Evolutionary conservation across 1,140 invertebrate genomes (phyloP), one percentile per base, ranked within the genome.

Genomic region (Psix sp.): DNA sequence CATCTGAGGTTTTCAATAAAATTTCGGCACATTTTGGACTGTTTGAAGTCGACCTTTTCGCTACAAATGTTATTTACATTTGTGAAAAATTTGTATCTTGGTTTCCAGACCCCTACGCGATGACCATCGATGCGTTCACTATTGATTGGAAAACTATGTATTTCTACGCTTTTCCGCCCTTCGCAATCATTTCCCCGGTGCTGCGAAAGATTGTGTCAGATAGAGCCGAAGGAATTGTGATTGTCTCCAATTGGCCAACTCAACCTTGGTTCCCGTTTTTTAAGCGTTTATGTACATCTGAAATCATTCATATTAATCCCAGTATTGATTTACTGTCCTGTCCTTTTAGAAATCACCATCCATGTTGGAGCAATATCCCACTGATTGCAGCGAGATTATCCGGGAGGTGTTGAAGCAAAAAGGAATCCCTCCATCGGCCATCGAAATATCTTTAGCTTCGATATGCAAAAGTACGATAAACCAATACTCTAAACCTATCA

Each of bases 121-220:
- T 24, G 21, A 24, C 21, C 9, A 24, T 24, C 21, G 21, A 24
- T 24, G 21, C 21, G 4, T 24, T 24, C 21, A 24, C 21, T 24
- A 24, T 24, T 9, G 21, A 24, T 24, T 24, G 21, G 21, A 24
- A 17, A 10, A 18, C 16, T 0, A 26, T 49, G 7, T 16, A 43
- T 16, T 65, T 65, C 17, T 65, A 65, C 16, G 60, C 48, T 11
- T 65, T 52, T 31, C 60, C 60, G 1, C 60, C 60, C 1, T 65
- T 65, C 21, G 38, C 60, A 0, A 13, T 65, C 9, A 65, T 52
- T 14, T 0, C 18, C 6, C 26, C 39, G 9, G 56, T 56, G 17
- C 24, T 48, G 9, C 38, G 20, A 13, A 72, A 56, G 11, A 56
- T 56, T 15, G 21, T 36, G 3, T n/a, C 15, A 16, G 49, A 60